Percentiles rank a stretch among this genome's conserved stretches.
Evolutionary conservation across 1,140 invertebrate species (phyloP).

Genomic region (Latrodectus geometricus): DNA sequence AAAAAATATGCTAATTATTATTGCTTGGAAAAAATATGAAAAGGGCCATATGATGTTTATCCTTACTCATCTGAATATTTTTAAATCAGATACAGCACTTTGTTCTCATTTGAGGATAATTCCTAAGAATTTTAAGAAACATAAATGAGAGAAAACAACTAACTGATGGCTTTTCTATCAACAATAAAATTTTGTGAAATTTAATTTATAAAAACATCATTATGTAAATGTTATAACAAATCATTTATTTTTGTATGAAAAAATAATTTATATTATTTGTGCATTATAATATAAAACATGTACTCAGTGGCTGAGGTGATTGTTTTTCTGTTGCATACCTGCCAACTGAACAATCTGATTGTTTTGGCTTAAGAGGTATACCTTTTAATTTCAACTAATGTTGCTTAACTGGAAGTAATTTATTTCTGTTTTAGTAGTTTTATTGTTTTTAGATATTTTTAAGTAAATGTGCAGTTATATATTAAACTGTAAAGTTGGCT

Average conservation of each 20-base stretch:
- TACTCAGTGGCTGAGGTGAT: slow-evolving; percentile 54
- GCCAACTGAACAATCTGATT: slow-evolving; percentile 49
- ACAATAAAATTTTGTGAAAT: too few species aligned
- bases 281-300: not conserved
- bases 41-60: slow-evolving; percentile 30
- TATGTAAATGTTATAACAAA: too few species aligned
- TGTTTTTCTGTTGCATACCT: slow-evolving; percentile 57
- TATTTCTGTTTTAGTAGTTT: not conserved
- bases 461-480: too few species aligned
- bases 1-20: too few species aligned
- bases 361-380: slow-evolving; percentile 53
- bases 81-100: not conserved
- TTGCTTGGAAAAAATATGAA: not conserved
- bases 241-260: too few species aligned
- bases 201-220: too few species aligned
- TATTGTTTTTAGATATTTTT: too few species aligned
- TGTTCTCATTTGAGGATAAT: not conserved
- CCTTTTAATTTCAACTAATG: slow-evolving; percentile 18
- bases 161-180: slow-evolving; percentile 19
- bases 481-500: too few species aligned
- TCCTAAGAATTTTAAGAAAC: not conserved
- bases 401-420: not conserved
- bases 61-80: slow-evolving; percentile 49
- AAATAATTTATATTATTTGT: not conserved
- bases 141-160: slow-evolving; percentile 31